These are phyloP conservation scores for Caenorhabditis inopinata DNA, from an alignment of 1,140 invertebrate species.

Conservation along the genomic window DNA sequence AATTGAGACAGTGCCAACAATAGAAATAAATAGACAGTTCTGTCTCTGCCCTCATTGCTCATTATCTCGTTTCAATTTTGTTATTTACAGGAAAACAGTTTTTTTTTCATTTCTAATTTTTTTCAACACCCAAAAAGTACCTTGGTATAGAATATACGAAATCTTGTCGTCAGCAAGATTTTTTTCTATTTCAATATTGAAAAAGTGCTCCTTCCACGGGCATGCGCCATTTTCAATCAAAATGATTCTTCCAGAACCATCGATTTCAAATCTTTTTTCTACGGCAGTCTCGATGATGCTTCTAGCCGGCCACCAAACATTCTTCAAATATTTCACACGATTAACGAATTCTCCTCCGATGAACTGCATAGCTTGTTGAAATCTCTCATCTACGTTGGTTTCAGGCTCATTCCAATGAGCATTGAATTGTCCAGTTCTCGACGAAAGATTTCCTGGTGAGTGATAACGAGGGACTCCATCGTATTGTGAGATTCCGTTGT, in stretches of 20 bases:
- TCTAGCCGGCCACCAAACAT: conserved; percentile 81
- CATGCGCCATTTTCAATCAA: conserved; percentile 72
- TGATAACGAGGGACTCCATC: conserved; percentile 74
- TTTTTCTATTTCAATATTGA: conserved; percentile 77
- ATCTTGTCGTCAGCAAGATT: conserved; percentile 72
- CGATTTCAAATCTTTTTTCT: conserved; percentile 72
- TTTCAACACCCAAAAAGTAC: too few species aligned
- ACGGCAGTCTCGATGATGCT: conserved; percentile 76
- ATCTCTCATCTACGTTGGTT: conserved; percentile 61
- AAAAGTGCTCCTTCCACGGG: conserved; percentile 88
- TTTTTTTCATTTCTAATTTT: too few species aligned
- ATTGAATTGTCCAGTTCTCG: conserved; percentile 78
- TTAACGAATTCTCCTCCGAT: conserved; percentile 81
- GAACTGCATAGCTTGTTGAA: conserved; percentile 75
- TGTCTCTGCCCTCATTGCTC: too few species aligned
- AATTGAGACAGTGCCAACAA: too few species aligned
- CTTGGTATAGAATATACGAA: conserved; percentile 78
- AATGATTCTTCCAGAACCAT: conserved; percentile 79
- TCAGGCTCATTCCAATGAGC: conserved; percentile 79
- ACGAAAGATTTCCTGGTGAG: conserved; percentile 64
- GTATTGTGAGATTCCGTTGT: conserved; percentile 83
- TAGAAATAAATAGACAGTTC: too few species aligned
- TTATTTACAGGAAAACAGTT: too few species aligned
- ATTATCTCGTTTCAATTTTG: too few species aligned
- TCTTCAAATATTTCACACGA: conserved; percentile 74